Evolutionary conservation across 1,140 invertebrate species (phyloP).

Genomic region (Trichonephila clavipes): DNA sequence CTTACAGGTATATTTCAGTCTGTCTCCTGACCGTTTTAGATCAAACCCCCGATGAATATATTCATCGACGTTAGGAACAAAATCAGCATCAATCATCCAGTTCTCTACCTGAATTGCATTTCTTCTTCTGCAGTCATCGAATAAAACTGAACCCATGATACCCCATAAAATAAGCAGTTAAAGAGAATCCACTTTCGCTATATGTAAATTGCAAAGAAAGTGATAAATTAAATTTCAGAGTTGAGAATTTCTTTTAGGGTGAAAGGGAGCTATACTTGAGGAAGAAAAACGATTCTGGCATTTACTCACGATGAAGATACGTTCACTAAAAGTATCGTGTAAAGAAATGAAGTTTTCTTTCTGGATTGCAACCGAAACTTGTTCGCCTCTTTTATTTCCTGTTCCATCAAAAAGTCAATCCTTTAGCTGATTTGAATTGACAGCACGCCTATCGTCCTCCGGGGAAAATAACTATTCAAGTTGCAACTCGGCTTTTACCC

Average conservation of each 20-base stretch:
- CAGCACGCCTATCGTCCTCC: conserved; percentile 46
- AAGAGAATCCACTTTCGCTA: conserved; percentile 57
- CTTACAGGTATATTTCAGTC: neutral
- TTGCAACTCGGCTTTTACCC: conserved; percentile 19
- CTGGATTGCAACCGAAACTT: conserved; percentile 71
- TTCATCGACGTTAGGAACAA: conserved; percentile 11
- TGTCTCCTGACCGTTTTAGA: neutral
- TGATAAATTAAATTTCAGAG: conserved; percentile 67
- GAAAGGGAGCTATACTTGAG: conserved; percentile 37
- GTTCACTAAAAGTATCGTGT: conserved; percentile 45
- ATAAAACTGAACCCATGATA: conserved; percentile 16
- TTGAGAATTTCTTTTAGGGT: conserved; percentile 39
- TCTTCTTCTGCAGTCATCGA: neutral
- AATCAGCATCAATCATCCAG: conserved; percentile 31
- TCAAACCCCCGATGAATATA: conserved; percentile 9
- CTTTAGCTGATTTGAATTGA: conserved; percentile 70
- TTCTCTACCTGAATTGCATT: conserved; percentile 24
- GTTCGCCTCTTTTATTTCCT: conserved; percentile 63
- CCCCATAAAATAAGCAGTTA: conserved; percentile 66
- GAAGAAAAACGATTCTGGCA: conserved; percentile 4
- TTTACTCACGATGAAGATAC: conserved; percentile 7
- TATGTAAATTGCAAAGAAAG: conserved; percentile 66
- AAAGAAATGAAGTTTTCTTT: conserved; percentile 67
- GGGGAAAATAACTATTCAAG: conserved; percentile 66
- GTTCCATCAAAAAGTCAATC: conserved; percentile 69